Conservation (phyloP, 2,888 invertebrate genomes). For the Coleophora deauratella region DNA sequence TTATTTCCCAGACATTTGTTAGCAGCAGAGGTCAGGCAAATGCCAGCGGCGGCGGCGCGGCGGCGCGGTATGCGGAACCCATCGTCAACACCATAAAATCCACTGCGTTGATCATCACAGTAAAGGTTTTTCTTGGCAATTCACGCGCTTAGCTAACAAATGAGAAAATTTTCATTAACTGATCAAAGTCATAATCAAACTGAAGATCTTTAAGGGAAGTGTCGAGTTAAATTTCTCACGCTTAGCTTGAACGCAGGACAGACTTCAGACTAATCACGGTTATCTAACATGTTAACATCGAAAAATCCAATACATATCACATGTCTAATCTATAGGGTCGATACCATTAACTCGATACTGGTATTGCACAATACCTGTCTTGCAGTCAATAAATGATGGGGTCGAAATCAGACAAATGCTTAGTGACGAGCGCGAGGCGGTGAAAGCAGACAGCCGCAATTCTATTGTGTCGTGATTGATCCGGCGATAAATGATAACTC, state of each 20-base stretch:
- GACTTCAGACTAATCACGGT: too few relatives aligned
- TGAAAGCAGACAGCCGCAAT: constrained; percentile 47
- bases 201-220: too few relatives aligned
- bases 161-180: constrained; percentile 8
- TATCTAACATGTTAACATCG: too few relatives aligned
- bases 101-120: constrained; percentile 8
- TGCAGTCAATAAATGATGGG: constrained; percentile 32
- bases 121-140: background rate
- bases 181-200: background rate
- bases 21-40: constrained; percentile 42
- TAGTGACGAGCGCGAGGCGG: constrained; percentile 25
- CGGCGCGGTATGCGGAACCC: constrained; percentile 35
- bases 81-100: constrained; percentile 15
- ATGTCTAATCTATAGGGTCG: too few relatives aligned
- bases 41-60: constrained; percentile 31
- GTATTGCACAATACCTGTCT: constrained; percentile 23
- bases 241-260: too few relatives aligned
- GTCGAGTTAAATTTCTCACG: too few relatives aligned
- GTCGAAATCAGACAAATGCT: constrained; percentile 42
- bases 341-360: too few relatives aligned
- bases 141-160: too few relatives aligned
- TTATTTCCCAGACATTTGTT: constrained; percentile 38
- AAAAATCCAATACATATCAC: too few relatives aligned
- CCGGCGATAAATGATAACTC: constrained; percentile 42
- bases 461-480: constrained; percentile 57